Conservation (phyloP, 2,113 vertebrate genomes). For the Herpailurus yagouaroundi region DNA sequence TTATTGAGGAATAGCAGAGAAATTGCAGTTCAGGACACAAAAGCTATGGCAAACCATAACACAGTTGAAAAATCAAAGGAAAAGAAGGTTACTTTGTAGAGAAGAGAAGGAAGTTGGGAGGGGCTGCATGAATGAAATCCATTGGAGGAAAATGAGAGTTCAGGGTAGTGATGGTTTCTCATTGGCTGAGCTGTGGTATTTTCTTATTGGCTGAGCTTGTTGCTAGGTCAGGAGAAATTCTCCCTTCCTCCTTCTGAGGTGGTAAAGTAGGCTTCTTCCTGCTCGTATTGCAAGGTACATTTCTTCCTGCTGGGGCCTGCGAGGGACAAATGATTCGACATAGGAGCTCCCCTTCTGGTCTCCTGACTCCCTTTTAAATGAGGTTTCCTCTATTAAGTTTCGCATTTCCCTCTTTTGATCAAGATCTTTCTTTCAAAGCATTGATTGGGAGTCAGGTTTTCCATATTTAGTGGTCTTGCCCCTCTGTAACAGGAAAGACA, state of each 20-base stretch:
- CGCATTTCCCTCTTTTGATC: background rate
- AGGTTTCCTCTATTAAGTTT: background rate
- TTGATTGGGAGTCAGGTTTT: background rate
- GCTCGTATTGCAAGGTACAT: background rate
- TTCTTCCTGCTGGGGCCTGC: background rate
- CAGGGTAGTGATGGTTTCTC: background rate
- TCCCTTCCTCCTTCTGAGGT: background rate
- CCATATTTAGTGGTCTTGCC: background rate
- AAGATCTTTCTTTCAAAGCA: background rate
- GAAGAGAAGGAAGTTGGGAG: background rate
- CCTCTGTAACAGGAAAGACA: background rate
- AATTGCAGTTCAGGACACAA: background rate
- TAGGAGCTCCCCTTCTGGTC: background rate
- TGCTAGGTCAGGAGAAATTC: background rate
- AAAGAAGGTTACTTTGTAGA: background rate
- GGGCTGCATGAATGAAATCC: background rate
- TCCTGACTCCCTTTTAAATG: background rate
- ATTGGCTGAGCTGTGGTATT: background rate
- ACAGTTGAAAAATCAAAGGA: background rate
- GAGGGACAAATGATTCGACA: background rate
- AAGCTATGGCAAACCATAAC: background rate
- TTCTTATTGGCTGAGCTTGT: background rate
- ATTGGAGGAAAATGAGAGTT: background rate
- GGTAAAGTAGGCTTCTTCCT: background rate
- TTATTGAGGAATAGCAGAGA: background rate